A percentile compares a stretch with the other conserved stretches of the same genome.
Conservation (phyloP, 2,888 invertebrate species). For the Encarsia formosa region DNA sequence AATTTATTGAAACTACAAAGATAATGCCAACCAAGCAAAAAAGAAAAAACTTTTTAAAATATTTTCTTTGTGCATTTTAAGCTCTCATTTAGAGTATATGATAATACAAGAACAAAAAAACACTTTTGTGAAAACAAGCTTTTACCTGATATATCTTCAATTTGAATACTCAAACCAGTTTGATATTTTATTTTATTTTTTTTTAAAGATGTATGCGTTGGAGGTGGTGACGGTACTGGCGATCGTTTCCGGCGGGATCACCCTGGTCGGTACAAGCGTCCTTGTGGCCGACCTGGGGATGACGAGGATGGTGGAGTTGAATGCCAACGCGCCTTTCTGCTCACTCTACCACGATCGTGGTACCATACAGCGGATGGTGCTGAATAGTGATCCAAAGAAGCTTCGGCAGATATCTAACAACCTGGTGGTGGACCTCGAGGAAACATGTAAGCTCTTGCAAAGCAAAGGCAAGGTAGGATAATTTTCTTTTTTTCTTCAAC, state of each 20-base stretch:
- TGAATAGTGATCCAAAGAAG: constrained; percentile 56
- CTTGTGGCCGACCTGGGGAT: constrained; percentile 61
- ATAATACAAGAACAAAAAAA: too few species aligned
- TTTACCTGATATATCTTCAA: too few species aligned
- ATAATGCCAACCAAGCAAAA: too few species aligned
- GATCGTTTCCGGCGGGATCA: too few species aligned
- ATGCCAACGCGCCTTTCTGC: constrained; percentile 59
- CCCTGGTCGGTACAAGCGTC: constrained; percentile 47
- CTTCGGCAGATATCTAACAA: constrained; percentile 62
- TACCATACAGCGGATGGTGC: constrained; percentile 59
- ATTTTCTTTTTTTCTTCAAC: too few species aligned
- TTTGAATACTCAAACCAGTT: too few species aligned
- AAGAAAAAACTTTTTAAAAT: too few species aligned
- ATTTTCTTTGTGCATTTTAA: too few species aligned
- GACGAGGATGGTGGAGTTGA: constrained; percentile 63
- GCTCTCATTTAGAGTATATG: too few species aligned
- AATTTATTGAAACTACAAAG: too few species aligned
- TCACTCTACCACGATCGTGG: constrained; percentile 60
- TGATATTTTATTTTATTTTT: too few species aligned
- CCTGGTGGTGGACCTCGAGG: constrained; percentile 58
- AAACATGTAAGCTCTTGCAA: constrained; percentile 54
- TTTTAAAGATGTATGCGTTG: constrained; percentile 12
- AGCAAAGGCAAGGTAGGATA: constrained; percentile 41
- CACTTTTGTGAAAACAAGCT: too few species aligned
- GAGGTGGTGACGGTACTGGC: neutral